Evolutionary conservation across 2,113 vertebrate species (phyloP), one percentile per base, ranked within the genome.

Genomic region (Peromyscus californicus): DNA sequence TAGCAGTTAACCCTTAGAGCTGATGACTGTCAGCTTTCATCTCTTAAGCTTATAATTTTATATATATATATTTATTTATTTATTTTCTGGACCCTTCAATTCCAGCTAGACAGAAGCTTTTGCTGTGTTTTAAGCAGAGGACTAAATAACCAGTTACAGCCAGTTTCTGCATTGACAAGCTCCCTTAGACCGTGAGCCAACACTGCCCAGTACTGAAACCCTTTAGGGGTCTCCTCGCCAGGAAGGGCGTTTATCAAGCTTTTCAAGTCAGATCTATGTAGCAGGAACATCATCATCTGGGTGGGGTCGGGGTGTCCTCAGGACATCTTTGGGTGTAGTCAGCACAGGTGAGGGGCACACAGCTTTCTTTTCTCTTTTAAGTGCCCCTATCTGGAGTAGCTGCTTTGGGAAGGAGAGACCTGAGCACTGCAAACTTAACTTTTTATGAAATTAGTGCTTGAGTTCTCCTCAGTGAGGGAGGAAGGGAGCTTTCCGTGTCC

Each of bases 401-500:
- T 13, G 29, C 93, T 48, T 5, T 7, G 9, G 51, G 63, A 79
- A 48, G 39, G 21, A 2, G 76, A n/a, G 24, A 51, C 22, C 17
- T 7, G 6, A 16, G 2, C 16, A 6, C 51, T 42, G 33, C 48
- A 39, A 39, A 67, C 21, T 63, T 76, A 19, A n/a, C 2, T 36
- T 45, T 78, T 48, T 48, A 39, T 36, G 59, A 79, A 42, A 22
- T 78, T 96, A 36, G 80, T 76, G 45, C 76, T 89, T 61, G 65
- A 88, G 69, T n/a, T 70, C 95, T 63, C 91, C 89, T 51, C 91
- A 67, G 67, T 11, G 31, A 67, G 57, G 83, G 84, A 79, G 0
- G 78, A 95, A 36, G 26, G 94, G 93, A 69, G 94, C 26, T 7
- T 93, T 97, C 57, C 11, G 13, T 33, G 29, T 86, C 61, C 61